Evolutionary conservation across 2,113 vertebrate genomes (phyloP).

Genomic region (Tachuris rubrigastra): DNA sequence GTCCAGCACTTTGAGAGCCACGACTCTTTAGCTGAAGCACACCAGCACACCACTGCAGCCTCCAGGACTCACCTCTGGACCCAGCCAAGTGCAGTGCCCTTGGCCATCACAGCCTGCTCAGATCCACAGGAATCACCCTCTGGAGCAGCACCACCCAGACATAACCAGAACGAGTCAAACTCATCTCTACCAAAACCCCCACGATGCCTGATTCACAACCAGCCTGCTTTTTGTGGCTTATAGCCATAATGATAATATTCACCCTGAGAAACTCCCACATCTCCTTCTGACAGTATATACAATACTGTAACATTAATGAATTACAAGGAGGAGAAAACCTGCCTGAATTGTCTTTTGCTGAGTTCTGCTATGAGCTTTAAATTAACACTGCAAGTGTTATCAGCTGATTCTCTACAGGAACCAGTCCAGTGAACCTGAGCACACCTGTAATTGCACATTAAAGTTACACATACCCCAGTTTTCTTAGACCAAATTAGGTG

Average conservation of each 20-base stretch:
- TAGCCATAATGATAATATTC: neutral
- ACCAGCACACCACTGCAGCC: neutral
- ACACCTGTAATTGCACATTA: neutral
- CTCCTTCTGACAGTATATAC: neutral
- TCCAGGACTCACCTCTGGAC: neutral
- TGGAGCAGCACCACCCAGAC: neutral
- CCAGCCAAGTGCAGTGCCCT: neutral
- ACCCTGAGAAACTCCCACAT: neutral
- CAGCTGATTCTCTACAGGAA: neutral
- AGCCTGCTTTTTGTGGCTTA: neutral
- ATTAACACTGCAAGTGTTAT: neutral
- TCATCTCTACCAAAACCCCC: neutral
- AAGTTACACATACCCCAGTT: neutral
- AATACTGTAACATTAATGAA: neutral
- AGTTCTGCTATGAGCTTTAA: neutral
- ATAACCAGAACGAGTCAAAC: accelerated
- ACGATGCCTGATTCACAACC: neutral
- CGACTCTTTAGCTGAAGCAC: neutral
- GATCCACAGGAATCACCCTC: accelerated
- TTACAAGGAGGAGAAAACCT: neutral
- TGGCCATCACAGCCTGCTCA: neutral
- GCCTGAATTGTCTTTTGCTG: neutral
- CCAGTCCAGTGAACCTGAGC: neutral
- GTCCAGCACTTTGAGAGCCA: accelerated
- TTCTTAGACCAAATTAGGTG: neutral